These are phyloP conservation scores for Aphyosemion australe DNA, from an alignment of 2,113 vertebrate genomes.

Conservation along the genomic window DNA sequence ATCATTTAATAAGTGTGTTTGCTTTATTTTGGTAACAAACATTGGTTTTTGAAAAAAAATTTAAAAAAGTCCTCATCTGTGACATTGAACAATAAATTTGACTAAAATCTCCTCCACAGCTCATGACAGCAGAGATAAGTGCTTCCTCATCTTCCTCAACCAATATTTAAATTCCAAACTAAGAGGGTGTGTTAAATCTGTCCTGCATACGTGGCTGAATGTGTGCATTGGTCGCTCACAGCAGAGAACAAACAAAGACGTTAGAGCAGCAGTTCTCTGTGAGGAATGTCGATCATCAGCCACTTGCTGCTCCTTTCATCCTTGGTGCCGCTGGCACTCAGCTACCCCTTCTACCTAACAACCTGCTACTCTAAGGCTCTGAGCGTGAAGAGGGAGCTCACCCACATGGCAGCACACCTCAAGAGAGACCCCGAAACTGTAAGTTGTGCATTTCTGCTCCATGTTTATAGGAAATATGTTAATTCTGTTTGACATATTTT, in stretches of 20 bases:
- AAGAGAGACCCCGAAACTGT: slow-evolving; percentile 58
- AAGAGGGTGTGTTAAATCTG: slow-evolving; percentile 43
- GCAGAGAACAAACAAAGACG: slow-evolving; percentile 14
- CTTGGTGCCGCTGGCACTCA: slow-evolving; percentile 36
- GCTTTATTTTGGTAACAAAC: too few species aligned
- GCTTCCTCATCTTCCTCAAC: slow-evolving; percentile 8
- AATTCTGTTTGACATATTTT: not conserved
- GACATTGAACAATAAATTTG: not conserved
- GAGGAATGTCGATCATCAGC: slow-evolving; percentile 43
- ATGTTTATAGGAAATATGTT: not conserved
- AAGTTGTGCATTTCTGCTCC: slow-evolving; percentile 31
- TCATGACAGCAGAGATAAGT: not conserved
- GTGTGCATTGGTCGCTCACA: slow-evolving; percentile 13
- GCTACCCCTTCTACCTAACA: slow-evolving; percentile 57
- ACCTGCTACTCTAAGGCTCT: slow-evolving; percentile 75
- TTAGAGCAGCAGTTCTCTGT: slow-evolving; percentile 5
- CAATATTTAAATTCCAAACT: slow-evolving; percentile 6
- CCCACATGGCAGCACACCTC: slow-evolving; percentile 46
- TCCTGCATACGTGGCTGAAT: slow-evolving; percentile 55
- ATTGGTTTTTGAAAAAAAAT: too few species aligned
- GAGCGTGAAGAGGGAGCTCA: slow-evolving; percentile 56
- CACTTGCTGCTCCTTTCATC: slow-evolving; percentile 28
- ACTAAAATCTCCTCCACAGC: not conserved
- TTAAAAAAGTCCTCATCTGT: too few species aligned
- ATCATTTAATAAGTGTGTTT: too few species aligned